Percentiles rank a stretch among this genome's conserved stretches.
These are phyloP conservation scores for Agriopis marginaria DNA, from an alignment of 2,888 invertebrate species.

Conservation along the genomic window DNA sequence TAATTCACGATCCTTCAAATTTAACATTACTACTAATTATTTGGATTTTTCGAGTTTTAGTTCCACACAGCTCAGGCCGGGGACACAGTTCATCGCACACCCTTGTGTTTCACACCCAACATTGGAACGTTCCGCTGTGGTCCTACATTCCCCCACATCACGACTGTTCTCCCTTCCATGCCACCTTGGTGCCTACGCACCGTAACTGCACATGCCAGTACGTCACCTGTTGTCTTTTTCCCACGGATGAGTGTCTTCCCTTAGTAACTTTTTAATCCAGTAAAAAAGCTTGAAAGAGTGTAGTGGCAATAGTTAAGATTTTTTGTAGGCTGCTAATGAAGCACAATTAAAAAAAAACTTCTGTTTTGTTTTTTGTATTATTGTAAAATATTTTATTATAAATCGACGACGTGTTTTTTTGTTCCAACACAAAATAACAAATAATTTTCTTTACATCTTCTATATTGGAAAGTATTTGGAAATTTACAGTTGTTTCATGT, in stretches of 20 bases:
- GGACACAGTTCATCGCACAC: slow-evolving; percentile 76
- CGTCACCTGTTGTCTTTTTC: slow-evolving; percentile 80
- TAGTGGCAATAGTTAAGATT: background rate
- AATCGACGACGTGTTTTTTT: too few species aligned
- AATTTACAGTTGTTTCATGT: background rate
- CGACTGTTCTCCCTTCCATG: slow-evolving; percentile 35
- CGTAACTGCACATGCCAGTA: slow-evolving; percentile 76
- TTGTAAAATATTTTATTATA: too few species aligned
- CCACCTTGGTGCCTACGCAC: slow-evolving; percentile 63
- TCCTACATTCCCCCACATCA: slow-evolving; percentile 37
- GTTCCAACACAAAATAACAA: too few species aligned
- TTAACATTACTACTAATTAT: background rate
- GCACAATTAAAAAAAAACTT: too few species aligned
- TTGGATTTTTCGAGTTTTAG: background rate
- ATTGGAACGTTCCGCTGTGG: slow-evolving; percentile 55
- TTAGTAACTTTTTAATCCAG: slow-evolving; percentile 20
- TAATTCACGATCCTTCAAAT: background rate
- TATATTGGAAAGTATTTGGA: background rate
- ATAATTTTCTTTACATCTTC: too few species aligned
- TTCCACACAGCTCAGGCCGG: slow-evolving; percentile 36
- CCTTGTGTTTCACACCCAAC: slow-evolving; percentile 52
- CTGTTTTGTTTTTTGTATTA: too few species aligned
- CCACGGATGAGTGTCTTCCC: slow-evolving; percentile 61
- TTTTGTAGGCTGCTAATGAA: background rate
- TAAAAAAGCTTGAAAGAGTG: background rate